A percentile compares a stretch with the other conserved stretches of the same genome.
Conservation (phyloP, 1,140 invertebrate species). For the Maniola jurtina region DNA sequence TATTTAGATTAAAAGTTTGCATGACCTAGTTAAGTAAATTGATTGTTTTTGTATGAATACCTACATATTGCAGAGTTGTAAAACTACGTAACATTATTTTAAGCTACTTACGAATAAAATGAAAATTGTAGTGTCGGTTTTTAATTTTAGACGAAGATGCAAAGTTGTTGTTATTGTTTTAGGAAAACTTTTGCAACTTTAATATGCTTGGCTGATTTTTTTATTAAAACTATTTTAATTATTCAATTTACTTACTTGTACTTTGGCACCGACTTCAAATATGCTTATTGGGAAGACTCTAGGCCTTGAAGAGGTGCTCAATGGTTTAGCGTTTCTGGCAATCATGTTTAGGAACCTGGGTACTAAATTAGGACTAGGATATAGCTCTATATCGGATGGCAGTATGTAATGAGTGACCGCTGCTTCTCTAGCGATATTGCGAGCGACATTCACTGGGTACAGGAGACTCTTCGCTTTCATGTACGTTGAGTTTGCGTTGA, state of each 20-base stretch:
- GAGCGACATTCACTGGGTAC: slow-evolving; percentile 93
- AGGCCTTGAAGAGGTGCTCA: slow-evolving; percentile 82
- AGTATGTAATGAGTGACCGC: slow-evolving; percentile 91
- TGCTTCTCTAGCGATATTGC: slow-evolving; percentile 90
- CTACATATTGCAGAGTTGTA: too few relatives aligned
- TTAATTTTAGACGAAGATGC: too few relatives aligned
- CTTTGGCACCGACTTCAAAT: slow-evolving; percentile 89
- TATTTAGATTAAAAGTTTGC: too few relatives aligned
- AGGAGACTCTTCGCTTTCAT: slow-evolving; percentile 88
- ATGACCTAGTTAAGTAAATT: too few relatives aligned
- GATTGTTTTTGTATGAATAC: too few relatives aligned
- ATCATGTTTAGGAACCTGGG: slow-evolving; percentile 90
- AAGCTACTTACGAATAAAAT: too few relatives aligned
- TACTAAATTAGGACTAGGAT: slow-evolving; percentile 86
- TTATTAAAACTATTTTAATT: neutral
- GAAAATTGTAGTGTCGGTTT: too few relatives aligned
- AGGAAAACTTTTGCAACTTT: too few relatives aligned
- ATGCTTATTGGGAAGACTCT: slow-evolving; percentile 90
- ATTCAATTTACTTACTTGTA: slow-evolving; percentile 58
- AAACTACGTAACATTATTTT: too few relatives aligned
- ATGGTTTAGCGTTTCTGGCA: slow-evolving; percentile 82
- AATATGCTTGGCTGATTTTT: too few relatives aligned
- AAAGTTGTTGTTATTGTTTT: too few relatives aligned
- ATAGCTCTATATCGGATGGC: slow-evolving; percentile 86
- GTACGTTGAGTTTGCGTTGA: slow-evolving; percentile 83